Percentiles rank a stretch among this genome's conserved stretches.
These are phyloP conservation scores for Drosophila mimica DNA, from an alignment of 2,888 invertebrate genomes.

Conservation along the genomic window DNA sequence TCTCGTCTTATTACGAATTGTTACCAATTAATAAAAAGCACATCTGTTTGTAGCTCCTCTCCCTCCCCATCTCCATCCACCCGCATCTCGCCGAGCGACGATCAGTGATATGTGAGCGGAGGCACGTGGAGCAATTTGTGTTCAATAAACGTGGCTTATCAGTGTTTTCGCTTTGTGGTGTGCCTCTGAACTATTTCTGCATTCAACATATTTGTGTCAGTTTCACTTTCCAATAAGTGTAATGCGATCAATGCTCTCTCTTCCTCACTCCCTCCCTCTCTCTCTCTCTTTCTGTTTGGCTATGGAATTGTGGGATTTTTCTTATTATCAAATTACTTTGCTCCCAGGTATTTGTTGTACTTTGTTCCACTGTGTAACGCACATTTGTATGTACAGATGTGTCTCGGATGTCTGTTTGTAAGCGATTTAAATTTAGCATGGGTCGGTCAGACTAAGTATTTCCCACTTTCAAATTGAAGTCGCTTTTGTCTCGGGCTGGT, in stretches of 20 bases:
- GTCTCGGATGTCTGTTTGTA: not conserved
- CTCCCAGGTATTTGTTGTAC: not conserved
- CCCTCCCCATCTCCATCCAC: not conserved
- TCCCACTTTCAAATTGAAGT: constrained; percentile 11
- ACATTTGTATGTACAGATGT: not conserved
- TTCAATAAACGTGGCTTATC: not conserved
- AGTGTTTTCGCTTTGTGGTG: no score
- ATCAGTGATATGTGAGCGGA: not conserved
- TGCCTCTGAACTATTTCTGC: not conserved
- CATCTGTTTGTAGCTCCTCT: not conserved
- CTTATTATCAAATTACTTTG: not conserved
- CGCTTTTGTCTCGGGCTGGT: constrained; percentile 2
- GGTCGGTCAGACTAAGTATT: constrained; percentile 3
- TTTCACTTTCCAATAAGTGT: constrained; percentile 24
- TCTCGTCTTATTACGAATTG: constrained; percentile 2
- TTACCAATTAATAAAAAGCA: constrained; percentile 18
- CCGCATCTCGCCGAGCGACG: not conserved
- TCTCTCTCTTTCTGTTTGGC: not conserved
- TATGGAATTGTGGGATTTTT: not conserved
- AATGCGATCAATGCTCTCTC: not conserved
- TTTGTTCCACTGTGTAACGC: not conserved
- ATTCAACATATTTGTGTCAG: not conserved
- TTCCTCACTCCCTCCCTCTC: not conserved
- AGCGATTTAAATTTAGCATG: constrained; percentile 6
- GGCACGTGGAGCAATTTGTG: not conserved